Evolutionary conservation across 2,797 vertebrate genomes (phyloP).

Genomic region (Platyrinchus mystaceus): DNA sequence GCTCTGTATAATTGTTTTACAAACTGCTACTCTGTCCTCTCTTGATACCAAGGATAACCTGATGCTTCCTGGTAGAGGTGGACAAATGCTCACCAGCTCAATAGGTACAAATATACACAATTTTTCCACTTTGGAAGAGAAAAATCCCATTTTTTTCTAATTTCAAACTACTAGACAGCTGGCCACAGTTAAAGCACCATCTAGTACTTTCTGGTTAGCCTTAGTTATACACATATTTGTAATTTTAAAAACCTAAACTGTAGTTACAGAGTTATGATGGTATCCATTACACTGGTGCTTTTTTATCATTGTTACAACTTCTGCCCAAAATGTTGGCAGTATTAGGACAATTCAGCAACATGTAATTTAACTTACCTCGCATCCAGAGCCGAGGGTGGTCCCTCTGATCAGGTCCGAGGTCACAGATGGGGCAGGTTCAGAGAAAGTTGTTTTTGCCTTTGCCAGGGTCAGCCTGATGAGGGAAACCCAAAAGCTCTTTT

Average conservation of each 20-base stretch:
- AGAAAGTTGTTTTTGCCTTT: neutral
- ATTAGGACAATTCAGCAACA: neutral
- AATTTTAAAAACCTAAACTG: slow-evolving; percentile 39
- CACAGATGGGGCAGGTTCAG: neutral
- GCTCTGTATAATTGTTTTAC: neutral
- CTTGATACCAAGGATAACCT: neutral
- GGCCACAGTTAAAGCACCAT: neutral
- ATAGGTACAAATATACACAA: neutral
- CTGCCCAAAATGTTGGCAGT: neutral
- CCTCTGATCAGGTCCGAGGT: neutral
- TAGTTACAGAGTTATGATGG: slow-evolving; percentile 30
- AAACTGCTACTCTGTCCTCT: neutral
- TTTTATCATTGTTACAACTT: slow-evolving; percentile 22
- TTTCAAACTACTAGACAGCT: slow-evolving; percentile 32
- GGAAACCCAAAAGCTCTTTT: neutral
- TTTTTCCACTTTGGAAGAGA: neutral
- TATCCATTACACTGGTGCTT: slow-evolving; percentile 30
- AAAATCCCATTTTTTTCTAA: slow-evolving; percentile 1
- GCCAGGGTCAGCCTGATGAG: neutral
- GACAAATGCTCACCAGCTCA: neutral
- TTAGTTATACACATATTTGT: slow-evolving; percentile 8
- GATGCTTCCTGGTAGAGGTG: neutral
- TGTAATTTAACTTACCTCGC: slow-evolving; percentile 28
- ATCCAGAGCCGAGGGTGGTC: neutral
- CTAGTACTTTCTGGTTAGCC: slow-evolving; percentile 37